Evolutionary conservation across 2,888 invertebrate genomes (phyloP), one percentile per base, ranked within the genome.

Genomic region (Phaonia tiefii): DNA sequence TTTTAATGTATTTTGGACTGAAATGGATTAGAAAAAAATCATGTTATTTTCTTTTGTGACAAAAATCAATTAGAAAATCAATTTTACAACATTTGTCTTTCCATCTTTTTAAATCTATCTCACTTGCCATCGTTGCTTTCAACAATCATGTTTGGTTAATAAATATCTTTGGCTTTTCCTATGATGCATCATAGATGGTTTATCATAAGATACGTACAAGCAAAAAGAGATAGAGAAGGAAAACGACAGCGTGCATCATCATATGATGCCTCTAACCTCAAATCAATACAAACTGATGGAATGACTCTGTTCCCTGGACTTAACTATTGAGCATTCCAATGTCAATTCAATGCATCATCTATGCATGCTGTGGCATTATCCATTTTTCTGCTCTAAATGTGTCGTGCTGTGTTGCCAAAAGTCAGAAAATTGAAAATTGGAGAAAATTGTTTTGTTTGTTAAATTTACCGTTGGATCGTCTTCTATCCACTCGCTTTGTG

Each of bases 401-500:
- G 66, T 31, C 39, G 15, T 65, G 49, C 67, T 75, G 75, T 71
- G 56, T 76, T 73, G 80, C 73, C 72, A 73, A 80, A 76, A 80
- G 80, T 80, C 73, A 76, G 54, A 54, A 54, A 54, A 25, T 51
- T 10, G 7, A 80, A 67, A 69, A 39, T 15, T 22, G 67, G 44
- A 72, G 67, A 72, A 80, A 75, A 76, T 54, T 39, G 42, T 71
- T 70, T 26, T 75, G 15, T 79, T 75, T 46, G 56, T 60, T 74
- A 44, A 0, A 31, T 70, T 63, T 70, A 63, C 54, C 42, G 71
- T 79, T 71, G 15, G 42, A 65, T 42, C 44, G 39, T 65, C 56
- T 70, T 70, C 46, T n/a, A 31, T 42, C 31, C 31, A 8, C 60
- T 13, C 22, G 54, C 51, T 17, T 73, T 69, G n/a, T n/a, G n/a